Evolutionary conservation across 64 coral and sea anemone genomes (phyloP), one percentile per base, ranked within the genome.

Genomic region (Porites lutea): DNA sequence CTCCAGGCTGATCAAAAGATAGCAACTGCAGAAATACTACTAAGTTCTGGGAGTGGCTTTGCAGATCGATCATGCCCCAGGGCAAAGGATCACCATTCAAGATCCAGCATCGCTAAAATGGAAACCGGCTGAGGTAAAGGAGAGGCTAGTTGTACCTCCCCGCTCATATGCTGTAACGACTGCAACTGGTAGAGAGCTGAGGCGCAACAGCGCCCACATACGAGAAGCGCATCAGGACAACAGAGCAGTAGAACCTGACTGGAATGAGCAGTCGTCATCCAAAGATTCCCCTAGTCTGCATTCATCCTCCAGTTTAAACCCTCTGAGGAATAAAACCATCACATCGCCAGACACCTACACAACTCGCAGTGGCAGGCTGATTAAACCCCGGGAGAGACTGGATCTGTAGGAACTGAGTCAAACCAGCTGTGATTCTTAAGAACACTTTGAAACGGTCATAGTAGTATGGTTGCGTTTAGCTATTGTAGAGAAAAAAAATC

Each of bases 11-110:
- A 14, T 61, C 23, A 23, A 89, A 13, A 92, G 71, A 72, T 78
- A 96, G 27, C 58, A 96, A 52, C 47, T 59, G 2, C 91, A 96
- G 23, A 93, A 65, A 73, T 52, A 67, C 46, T 96, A 89, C 90
- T 46, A n/a, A n/a, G n/a, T n/a, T n/a, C n/a, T n/a, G n/a, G n/a
- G n/a, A n/a, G n/a, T n/a, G n/a, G n/a, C n/a, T n/a, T n/a, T n/a
- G n/a, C n/a, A n/a, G n/a, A n/a, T n/a, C n/a, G n/a, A n/a, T n/a
- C n/a, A n/a, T n/a, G n/a, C 69, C 37, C 64, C 72, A 9, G 95
- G 79, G 2, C 58, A 96, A 48, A 67, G 9, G 66, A 86, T 92
- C n/a, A 65, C n/a, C 1, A 79, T 96, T 37, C 95, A 89, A 89
- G 86, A 92, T 48, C 90, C 86, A 59, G 55, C n/a, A 22, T 60